phyloP scores from a whole-genome alignment of 2,797 vertebrate genomes.

The Scolopax bukidnonensis region DNA sequence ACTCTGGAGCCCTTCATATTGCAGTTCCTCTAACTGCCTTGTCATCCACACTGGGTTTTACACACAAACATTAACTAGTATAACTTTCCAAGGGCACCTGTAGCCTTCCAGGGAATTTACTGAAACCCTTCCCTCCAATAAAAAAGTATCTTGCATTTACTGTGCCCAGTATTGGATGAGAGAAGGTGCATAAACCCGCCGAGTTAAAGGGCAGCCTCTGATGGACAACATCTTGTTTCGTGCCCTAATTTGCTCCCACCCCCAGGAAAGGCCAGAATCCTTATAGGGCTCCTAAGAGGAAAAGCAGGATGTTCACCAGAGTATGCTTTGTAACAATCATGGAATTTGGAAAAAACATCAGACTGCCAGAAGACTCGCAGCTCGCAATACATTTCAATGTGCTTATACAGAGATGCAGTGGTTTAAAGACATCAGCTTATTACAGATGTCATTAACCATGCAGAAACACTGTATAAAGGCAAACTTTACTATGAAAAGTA shows the following conservation, averaged over 20 bases:
- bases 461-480: neutral
- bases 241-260: neutral
- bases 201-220: neutral
- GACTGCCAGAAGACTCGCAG: conserved; percentile 28
- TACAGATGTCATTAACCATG: neutral
- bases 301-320: conserved; percentile 43
- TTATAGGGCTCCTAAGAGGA: conserved; percentile 33
- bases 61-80: neutral
- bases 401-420: neutral
- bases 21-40: neutral
- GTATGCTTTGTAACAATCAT: conserved; percentile 50
- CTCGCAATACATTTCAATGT: neutral
- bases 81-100: neutral
- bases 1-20: neutral
- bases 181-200: neutral
- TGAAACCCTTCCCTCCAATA: neutral
- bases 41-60: neutral
- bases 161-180: neutral
- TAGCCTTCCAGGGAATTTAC: neutral
- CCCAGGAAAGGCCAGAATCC: conserved; percentile 20
- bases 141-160: neutral
- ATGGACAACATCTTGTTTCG: neutral
- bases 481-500: neutral
- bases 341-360: conserved; percentile 38
- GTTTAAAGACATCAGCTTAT: neutral